Evolutionary conservation across 2,797 vertebrate species (phyloP).

Genomic region (Schizopygopsis malacanthus): DNA sequence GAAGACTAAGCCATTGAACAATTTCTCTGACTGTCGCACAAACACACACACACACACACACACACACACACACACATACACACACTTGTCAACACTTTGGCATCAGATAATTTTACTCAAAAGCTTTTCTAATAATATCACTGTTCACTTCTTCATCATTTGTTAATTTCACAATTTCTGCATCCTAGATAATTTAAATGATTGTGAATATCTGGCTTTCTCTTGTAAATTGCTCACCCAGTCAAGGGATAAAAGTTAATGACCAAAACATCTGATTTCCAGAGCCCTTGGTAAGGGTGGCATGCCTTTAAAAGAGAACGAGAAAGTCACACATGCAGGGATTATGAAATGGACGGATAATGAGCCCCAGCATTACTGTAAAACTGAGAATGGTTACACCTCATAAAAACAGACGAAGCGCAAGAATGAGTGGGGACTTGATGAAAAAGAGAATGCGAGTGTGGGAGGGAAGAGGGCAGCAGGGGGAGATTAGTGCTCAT

Average conservation of each 20-base stretch:
- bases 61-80: neutral
- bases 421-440: slow-evolving; percentile 58
- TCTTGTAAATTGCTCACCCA: slow-evolving; percentile 66
- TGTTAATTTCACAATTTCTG: slow-evolving; percentile 48
- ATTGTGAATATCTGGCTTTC: slow-evolving; percentile 54
- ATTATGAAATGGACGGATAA: slow-evolving; percentile 69
- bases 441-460: slow-evolving; percentile 63
- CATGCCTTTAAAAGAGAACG: slow-evolving; percentile 64
- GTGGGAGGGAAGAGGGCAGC: slow-evolving; percentile 42
- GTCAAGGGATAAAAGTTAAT: slow-evolving; percentile 78
- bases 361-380: slow-evolving; percentile 72
- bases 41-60: neutral
- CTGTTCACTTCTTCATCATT: slow-evolving; percentile 17
- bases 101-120: slow-evolving; percentile 28
- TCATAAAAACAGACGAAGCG: slow-evolving; percentile 67
- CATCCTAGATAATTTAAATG: slow-evolving; percentile 45
- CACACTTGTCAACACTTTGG: neutral
- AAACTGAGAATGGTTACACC: slow-evolving; percentile 71
- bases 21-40: neutral
- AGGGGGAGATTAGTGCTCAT: slow-evolving; percentile 37
- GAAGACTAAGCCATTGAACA: slow-evolving; percentile 1
- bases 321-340: slow-evolving; percentile 51
- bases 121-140: slow-evolving; percentile 13
- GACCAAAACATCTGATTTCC: slow-evolving; percentile 77
- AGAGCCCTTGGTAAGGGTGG: slow-evolving; percentile 63